phyloP scores from a whole-genome alignment of 2,113 vertebrate species.

The Gallinago jamesoni region DNA sequence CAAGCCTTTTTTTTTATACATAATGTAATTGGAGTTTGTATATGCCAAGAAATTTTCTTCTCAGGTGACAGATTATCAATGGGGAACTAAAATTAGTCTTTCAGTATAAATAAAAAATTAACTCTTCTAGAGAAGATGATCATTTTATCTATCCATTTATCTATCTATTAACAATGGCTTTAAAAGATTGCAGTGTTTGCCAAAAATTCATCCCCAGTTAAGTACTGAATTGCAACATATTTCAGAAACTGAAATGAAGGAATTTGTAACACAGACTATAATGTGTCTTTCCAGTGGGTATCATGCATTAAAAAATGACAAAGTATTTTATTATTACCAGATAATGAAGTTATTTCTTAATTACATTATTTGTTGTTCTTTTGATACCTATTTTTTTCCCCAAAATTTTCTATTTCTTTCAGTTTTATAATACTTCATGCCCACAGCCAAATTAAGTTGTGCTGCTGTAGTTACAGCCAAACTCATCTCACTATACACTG shows the following conservation, averaged over 20 bases:
- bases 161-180: neutral
- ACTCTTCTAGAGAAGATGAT: neutral
- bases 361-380: neutral
- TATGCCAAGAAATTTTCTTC: neutral
- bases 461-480: neutral
- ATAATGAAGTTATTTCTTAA: neutral
- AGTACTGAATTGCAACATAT: neutral
- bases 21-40: neutral
- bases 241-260: neutral
- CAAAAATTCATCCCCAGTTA: neutral
- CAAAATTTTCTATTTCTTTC: neutral
- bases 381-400: neutral
- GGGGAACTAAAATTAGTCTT: neutral
- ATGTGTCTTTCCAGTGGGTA: neutral
- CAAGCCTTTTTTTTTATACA: neutral
- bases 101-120: neutral
- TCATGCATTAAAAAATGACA: accelerated
- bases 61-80: neutral
- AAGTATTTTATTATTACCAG: neutral
- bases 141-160: neutral
- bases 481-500: neutral
- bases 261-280: neutral
- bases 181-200: neutral
- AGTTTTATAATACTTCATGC: neutral
- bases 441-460: neutral